Evolutionary conservation across 1,140 invertebrate species (phyloP).

Genomic region (Notospermus geniculatus): DNA sequence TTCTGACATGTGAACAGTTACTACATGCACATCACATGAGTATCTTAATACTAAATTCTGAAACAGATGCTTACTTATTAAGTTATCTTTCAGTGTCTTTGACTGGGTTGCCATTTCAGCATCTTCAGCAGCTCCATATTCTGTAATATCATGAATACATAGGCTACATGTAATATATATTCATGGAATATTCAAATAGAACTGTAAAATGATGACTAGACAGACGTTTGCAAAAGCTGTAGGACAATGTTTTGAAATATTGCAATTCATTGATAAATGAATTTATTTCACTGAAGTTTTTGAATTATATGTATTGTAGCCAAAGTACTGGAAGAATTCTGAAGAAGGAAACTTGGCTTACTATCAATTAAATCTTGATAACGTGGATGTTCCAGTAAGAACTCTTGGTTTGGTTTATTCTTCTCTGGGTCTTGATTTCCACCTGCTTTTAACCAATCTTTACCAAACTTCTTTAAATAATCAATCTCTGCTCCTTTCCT

Average conservation of each 20-base stretch:
- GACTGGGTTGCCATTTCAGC: conserved; percentile 63
- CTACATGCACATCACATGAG: too few relatives aligned
- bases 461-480: conserved; percentile 77
- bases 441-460: conserved; percentile 67
- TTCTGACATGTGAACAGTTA: too few relatives aligned
- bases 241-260: conserved; percentile 19
- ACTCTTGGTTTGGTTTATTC: conserved; percentile 56
- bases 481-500: conserved; percentile 83
- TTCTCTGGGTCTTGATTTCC: conserved; percentile 40
- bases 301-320: neutral
- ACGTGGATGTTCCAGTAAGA: conserved; percentile 71
- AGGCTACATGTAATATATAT: too few relatives aligned
- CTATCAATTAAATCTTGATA: conserved; percentile 65
- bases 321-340: neutral
- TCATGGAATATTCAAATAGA: too few relatives aligned
- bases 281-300: neutral
- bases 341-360: conserved; percentile 41
- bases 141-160: conserved; percentile 63
- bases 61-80: conserved; percentile 59
- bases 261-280: conserved; percentile 7
- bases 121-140: conserved; percentile 75
- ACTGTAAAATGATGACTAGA: too few relatives aligned
- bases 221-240: too few relatives aligned
- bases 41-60: neutral
- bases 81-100: conserved; percentile 68